phyloP scores from a whole-genome alignment of 1,140 invertebrate genomes.

The Drosophila setifemur region DNA sequence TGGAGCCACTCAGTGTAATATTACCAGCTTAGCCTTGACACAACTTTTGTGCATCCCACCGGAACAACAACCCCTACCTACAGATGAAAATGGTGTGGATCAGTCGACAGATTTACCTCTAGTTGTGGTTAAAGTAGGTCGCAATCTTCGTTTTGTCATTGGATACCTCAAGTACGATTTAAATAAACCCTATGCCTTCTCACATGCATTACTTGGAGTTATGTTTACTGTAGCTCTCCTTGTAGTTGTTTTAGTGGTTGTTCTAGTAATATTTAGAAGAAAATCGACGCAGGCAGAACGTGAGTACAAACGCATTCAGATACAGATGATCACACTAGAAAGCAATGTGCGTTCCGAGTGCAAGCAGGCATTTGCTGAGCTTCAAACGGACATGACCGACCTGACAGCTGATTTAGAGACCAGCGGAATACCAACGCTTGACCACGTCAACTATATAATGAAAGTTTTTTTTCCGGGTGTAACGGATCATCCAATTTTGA shows the following conservation, averaged over 20 bases:
- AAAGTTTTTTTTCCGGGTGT: constrained; percentile 99
- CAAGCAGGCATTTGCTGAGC: constrained; percentile 98
- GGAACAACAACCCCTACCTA: constrained; percentile 91
- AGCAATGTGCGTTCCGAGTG: constrained; percentile 98
- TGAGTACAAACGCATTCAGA: constrained; percentile 98
- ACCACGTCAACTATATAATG: constrained; percentile 98
- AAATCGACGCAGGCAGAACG: constrained; percentile 97
- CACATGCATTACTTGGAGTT: constrained; percentile 93
- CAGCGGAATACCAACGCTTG: constrained; percentile 96
- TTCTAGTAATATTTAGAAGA: constrained; percentile 93
- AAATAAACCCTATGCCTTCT: constrained; percentile 91
- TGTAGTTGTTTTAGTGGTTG: constrained; percentile 92
- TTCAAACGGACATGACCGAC: constrained; percentile 99
- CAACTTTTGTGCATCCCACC: constrained; percentile 96
- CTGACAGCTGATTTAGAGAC: constrained; percentile 97
- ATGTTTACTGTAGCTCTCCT: constrained; percentile 92
- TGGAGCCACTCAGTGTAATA: constrained; percentile 93
- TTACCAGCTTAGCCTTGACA: constrained; percentile 93
- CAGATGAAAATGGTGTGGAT: constrained; percentile 92
- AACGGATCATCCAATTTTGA: constrained; percentile 94
- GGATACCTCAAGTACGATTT: constrained; percentile 95
- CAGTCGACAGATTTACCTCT: constrained; percentile 90
- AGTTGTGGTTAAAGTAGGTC: constrained; percentile 95
- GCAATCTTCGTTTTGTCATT: constrained; percentile 92
- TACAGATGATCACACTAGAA: constrained; percentile 99